Conservation (phyloP, 1,140 invertebrate genomes). For the Oreohelix idahoensis region DNA sequence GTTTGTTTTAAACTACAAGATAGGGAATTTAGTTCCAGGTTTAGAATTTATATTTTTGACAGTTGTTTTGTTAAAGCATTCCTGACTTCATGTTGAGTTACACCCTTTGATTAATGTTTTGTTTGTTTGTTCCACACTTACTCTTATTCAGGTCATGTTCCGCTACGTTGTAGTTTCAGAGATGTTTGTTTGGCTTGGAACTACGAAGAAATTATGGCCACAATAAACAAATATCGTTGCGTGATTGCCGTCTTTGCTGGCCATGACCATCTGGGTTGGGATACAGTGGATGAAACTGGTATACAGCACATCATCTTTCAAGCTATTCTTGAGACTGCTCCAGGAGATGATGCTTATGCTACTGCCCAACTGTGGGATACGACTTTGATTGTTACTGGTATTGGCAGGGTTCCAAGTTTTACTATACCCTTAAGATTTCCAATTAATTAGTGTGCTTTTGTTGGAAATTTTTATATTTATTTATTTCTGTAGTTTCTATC, state of each 20-base stretch:
- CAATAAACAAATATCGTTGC: constrained; percentile 56
- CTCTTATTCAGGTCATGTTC: constrained; percentile 63
- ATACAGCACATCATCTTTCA: constrained; percentile 67
- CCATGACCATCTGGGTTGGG: constrained; percentile 66
- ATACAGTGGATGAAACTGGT: constrained; percentile 59
- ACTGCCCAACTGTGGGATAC: constrained; percentile 64
- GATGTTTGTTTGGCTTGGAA: constrained; percentile 67
- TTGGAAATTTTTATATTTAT: no score
- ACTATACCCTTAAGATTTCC: constrained; percentile 47
- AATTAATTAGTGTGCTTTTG: no score
- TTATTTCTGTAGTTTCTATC: no score
- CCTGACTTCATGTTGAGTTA: no score
- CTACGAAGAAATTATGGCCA: constrained; percentile 62
- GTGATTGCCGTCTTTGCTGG: constrained; percentile 67
- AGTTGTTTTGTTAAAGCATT: no score
- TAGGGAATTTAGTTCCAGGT: no score
- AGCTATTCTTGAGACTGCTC: constrained; percentile 66
- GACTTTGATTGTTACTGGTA: constrained; percentile 50
- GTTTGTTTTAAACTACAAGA: no score
- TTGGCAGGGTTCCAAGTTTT: constrained; percentile 45
- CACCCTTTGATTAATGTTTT: no score
- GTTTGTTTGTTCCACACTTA: no score
- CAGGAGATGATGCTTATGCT: constrained; percentile 62
- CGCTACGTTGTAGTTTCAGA: constrained; percentile 54
- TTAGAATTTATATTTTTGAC: no score